Percentiles rank a stretch among this genome's conserved stretches.
Conservation (phyloP, 2,113 vertebrate genomes). For the Irena cyanogastra region DNA sequence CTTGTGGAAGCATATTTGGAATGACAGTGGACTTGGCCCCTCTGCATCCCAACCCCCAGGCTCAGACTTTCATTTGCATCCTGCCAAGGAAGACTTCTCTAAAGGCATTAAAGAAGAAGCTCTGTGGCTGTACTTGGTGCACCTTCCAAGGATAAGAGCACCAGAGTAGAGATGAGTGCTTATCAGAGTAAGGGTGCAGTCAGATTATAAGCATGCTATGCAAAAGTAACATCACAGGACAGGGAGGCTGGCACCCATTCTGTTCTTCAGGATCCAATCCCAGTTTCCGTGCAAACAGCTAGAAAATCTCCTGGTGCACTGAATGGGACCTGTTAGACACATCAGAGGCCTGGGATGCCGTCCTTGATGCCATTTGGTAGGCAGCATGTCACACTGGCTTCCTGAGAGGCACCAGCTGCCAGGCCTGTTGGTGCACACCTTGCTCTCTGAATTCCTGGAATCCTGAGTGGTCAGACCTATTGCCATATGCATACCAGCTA, state of each 20-base stretch:
- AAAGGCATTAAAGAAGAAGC: not conserved
- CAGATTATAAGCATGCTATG: not conserved
- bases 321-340: not conserved
- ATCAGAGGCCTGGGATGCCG: not conserved
- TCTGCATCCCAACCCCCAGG: not conserved
- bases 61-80: not conserved
- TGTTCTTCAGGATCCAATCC: not conserved
- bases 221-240: not conserved
- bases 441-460: not conserved
- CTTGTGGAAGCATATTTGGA: not conserved
- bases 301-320: not conserved
- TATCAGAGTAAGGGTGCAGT: too few relatives aligned
- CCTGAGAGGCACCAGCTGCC: not conserved
- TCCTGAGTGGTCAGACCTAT: not conserved
- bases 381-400: not conserved
- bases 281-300: not conserved
- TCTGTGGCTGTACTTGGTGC: not conserved
- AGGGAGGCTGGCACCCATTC: fast-evolving
- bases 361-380: not conserved
- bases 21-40: fast-evolving
- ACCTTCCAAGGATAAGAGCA: not conserved
- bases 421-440: not conserved
- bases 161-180: too few relatives aligned
- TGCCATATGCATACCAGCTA: not conserved
- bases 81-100: not conserved